A percentile compares a stretch with the other conserved stretches of the same genome.
These are phyloP conservation scores for Danaus chrysippus DNA, from an alignment of 2,888 invertebrate species.

Conservation along the genomic window DNA sequence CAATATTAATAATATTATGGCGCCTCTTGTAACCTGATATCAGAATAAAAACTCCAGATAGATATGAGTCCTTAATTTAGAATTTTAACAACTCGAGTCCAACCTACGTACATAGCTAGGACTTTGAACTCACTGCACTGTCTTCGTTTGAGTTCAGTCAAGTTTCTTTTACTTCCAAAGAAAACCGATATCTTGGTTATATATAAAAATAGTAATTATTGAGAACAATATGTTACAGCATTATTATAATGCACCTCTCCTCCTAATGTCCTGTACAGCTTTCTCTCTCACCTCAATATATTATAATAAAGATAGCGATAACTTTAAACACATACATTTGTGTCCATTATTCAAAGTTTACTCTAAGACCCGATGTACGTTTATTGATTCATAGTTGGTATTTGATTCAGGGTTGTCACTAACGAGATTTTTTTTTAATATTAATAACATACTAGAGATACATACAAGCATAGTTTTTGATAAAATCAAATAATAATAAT, in stretches of 20 bases:
- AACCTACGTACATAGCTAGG: too few species aligned
- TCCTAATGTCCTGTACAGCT: slow-evolving; percentile 12
- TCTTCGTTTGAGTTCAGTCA: too few species aligned
- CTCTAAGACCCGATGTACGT: slow-evolving; percentile 31
- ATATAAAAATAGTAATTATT: background rate
- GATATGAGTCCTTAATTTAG: too few species aligned
- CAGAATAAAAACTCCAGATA: too few species aligned
- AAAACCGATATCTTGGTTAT: too few species aligned
- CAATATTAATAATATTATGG: too few species aligned
- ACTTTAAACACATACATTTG: slow-evolving; percentile 16
- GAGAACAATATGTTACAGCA: background rate
- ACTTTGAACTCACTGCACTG: too few species aligned
- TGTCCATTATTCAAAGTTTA: slow-evolving; percentile 31
- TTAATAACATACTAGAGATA: background rate
- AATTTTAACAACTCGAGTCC: too few species aligned
- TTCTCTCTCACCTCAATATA: slow-evolving; percentile 32
- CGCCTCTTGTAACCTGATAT: too few species aligned
- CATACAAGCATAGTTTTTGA: background rate
- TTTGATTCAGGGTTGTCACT: slow-evolving; percentile 25
- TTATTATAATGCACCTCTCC: background rate
- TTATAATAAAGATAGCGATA: slow-evolving; percentile 32
- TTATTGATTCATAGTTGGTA: slow-evolving; percentile 33
- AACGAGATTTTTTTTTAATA: background rate
- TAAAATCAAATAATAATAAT: background rate
- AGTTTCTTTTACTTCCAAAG: too few species aligned